phyloP scores from a whole-genome alignment of 2,113 vertebrate species.

The Oryzias javanicus region DNA sequence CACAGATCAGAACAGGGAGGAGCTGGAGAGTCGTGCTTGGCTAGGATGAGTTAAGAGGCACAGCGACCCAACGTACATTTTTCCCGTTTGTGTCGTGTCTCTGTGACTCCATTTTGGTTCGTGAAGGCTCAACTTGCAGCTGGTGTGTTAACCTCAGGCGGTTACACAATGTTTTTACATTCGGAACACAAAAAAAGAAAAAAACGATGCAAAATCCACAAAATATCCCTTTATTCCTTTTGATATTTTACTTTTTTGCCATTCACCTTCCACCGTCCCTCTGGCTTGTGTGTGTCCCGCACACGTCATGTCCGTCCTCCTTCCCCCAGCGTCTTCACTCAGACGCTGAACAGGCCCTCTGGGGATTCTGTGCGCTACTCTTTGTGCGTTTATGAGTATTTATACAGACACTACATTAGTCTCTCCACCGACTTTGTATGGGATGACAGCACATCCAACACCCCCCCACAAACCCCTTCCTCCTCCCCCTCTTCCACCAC shows the following conservation, averaged over 20 bases:
- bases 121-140: background rate
- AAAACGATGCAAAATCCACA: background rate
- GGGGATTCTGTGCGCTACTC: slow-evolving; percentile 46
- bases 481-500: background rate
- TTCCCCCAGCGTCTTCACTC: slow-evolving; percentile 31
- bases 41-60: slow-evolving; percentile 59
- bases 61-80: slow-evolving; percentile 38
- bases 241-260: background rate
- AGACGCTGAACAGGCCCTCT: slow-evolving; percentile 48
- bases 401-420: slow-evolving; percentile 43
- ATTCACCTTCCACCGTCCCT: slow-evolving; percentile 1
- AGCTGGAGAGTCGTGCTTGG: slow-evolving; percentile 29
- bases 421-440: slow-evolving; percentile 60
- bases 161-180: background rate
- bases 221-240: slow-evolving; percentile 3
- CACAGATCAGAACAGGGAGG: slow-evolving; percentile 22
- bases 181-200: background rate
- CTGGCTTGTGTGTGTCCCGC: slow-evolving; percentile 30
- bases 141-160: background rate
- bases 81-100: slow-evolving; percentile 40
- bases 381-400: slow-evolving; percentile 25
- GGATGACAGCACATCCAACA: slow-evolving; percentile 25
- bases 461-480: background rate
- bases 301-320: slow-evolving; percentile 34
- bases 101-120: slow-evolving; percentile 15